phyloP scores from a whole-genome alignment of 2,888 invertebrate species.

The Ceratothoa steindachneri region DNA sequence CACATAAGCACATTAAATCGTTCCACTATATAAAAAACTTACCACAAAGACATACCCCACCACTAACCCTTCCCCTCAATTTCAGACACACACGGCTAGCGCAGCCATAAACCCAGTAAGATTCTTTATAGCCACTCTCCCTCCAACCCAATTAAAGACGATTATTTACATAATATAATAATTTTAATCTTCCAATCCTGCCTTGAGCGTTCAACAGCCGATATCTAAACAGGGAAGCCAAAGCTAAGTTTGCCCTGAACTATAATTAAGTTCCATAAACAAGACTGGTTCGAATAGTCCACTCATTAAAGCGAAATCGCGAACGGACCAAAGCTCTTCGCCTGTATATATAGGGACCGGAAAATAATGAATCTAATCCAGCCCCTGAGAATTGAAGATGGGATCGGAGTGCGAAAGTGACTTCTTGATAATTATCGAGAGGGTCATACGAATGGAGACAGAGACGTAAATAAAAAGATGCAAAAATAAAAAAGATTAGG shows the following conservation, averaged over 20 bases:
- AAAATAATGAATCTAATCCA: not conserved
- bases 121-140: not conserved
- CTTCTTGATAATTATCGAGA: not conserved
- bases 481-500: not conserved
- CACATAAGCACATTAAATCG: too few species aligned
- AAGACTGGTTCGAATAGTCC: not conserved
- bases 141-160: not conserved
- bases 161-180: constrained; percentile 8
- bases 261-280: constrained; percentile 6
- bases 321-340: not conserved
- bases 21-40: too few species aligned
- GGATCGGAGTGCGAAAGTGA: not conserved
- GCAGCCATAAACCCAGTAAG: too few species aligned
- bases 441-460: not conserved
- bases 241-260: not conserved
- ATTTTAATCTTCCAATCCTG: not conserved
- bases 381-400: not conserved
- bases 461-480: not conserved
- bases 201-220: not conserved
- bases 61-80: too few species aligned
- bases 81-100: too few species aligned
- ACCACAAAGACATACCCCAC: too few species aligned
- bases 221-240: not conserved
- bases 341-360: not conserved
- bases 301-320: not conserved